phyloP scores from a whole-genome alignment of 92 coral and sea anemone genomes.

The Bergia sp. region DNA sequence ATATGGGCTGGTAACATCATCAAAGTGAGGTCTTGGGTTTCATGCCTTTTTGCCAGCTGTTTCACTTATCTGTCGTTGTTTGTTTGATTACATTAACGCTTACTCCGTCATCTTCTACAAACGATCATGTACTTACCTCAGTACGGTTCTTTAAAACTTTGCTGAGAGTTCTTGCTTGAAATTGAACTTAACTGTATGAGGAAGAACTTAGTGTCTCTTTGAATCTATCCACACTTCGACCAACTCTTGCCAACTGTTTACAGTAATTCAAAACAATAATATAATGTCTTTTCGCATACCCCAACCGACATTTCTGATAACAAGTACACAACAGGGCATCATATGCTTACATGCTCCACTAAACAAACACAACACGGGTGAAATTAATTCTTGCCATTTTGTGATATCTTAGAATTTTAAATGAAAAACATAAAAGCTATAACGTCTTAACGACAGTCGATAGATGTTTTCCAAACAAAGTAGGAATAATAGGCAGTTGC shows the following conservation, averaged over 20 bases:
- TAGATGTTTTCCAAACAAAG: background rate
- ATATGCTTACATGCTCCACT: background rate
- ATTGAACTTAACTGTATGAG: background rate
- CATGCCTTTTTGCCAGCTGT: background rate
- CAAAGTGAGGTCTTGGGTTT: background rate
- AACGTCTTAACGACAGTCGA: background rate
- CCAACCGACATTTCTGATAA: conserved; percentile 8
- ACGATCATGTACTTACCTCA: background rate
- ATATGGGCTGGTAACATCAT: background rate
- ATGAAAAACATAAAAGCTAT: background rate
- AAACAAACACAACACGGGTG: conserved; percentile 3
- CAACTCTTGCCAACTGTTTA: background rate
- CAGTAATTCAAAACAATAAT: background rate
- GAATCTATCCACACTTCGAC: background rate
- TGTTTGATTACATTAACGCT: background rate
- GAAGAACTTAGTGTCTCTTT: background rate
- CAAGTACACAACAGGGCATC: conserved; percentile 1
- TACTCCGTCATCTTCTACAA: background rate
- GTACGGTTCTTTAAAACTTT: background rate
- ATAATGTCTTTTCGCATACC: conserved; percentile 6
- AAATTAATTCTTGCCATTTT: background rate
- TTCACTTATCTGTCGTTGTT: background rate
- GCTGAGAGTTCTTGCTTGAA: background rate
- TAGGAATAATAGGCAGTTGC: background rate
- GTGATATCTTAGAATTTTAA: conserved; percentile 1